Percentiles rank a stretch among this genome's conserved stretches.
Evolutionary conservation across 2,113 vertebrate genomes (phyloP).

Genomic region (Microtus montanus): DNA sequence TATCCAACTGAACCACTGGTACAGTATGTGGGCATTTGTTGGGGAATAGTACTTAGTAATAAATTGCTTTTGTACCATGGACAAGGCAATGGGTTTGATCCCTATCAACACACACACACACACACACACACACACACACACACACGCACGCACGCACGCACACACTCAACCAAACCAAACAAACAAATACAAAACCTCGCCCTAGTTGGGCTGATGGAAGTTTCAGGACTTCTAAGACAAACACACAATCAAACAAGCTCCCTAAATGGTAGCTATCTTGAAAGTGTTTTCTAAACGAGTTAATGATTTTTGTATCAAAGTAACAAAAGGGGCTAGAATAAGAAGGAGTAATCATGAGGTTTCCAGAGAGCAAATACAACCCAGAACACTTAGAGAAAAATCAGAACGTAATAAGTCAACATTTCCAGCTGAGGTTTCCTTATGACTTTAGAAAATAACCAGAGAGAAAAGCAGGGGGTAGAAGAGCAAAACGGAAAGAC

Average conservation of each 20-base stretch:
- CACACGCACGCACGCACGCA: not conserved
- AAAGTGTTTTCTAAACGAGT: slow-evolving; percentile 15
- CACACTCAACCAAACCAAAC: not conserved
- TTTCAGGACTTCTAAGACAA: not conserved
- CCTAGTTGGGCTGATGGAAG: not conserved
- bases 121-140: not conserved
- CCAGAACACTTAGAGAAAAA: slow-evolving; percentile 7
- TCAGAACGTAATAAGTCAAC: not conserved
- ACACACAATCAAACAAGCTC: not conserved
- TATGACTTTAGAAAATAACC: not conserved
- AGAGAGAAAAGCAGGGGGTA: not conserved
- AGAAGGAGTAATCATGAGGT: not conserved
- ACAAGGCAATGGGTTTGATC: not conserved
- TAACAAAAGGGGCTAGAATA: not conserved
- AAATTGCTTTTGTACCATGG: not conserved
- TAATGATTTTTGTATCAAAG: not conserved
- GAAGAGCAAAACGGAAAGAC: not conserved
- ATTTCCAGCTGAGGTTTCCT: not conserved
- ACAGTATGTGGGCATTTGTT: not conserved
- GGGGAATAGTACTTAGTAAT: too few relatives aligned
- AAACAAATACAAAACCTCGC: not conserved
- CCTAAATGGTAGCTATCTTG: not conserved
- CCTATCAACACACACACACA: not conserved
- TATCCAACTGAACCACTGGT: not conserved
- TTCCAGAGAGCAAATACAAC: not conserved